These are phyloP conservation scores for Parasteatoda tepidariorum DNA, from an alignment of 1,140 invertebrate species.

Conservation along the genomic window DNA sequence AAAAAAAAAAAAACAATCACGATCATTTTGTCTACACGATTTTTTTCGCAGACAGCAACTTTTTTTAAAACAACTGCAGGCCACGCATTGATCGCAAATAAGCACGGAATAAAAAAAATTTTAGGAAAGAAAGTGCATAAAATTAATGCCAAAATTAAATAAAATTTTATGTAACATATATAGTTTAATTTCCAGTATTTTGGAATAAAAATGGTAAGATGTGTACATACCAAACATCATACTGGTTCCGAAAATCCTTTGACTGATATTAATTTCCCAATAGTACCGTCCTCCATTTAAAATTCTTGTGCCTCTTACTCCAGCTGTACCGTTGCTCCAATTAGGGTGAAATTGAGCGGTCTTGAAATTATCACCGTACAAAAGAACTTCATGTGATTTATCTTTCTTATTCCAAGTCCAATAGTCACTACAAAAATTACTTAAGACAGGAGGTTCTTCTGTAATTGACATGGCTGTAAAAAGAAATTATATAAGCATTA, in stretches of 20 bases:
- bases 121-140: too few species aligned
- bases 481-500: background rate
- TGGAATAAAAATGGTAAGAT: too few species aligned
- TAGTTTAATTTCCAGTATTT: too few species aligned
- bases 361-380: conserved; percentile 71
- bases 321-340: conserved; percentile 82
- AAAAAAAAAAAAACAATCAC: too few species aligned
- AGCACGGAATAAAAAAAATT: too few species aligned
- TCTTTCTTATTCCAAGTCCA: conserved; percentile 77
- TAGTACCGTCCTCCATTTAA: conserved; percentile 77
- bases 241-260: conserved; percentile 79
- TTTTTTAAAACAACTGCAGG: too few species aligned
- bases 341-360: conserved; percentile 79
- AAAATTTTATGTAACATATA: too few species aligned
- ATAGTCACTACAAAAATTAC: conserved; percentile 71
- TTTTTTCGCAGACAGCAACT: too few species aligned
- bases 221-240: conserved; percentile 77
- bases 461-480: background rate
- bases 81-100: too few species aligned
- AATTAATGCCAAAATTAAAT: too few species aligned
- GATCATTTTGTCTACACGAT: too few species aligned
- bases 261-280: conserved; percentile 77
- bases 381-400: conserved; percentile 75
- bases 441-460: conserved; percentile 9
- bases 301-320: conserved; percentile 74